Evolutionary conservation across 2,797 vertebrate species (phyloP).

Genomic region (Pseudochaenichthys georgianus): DNA sequence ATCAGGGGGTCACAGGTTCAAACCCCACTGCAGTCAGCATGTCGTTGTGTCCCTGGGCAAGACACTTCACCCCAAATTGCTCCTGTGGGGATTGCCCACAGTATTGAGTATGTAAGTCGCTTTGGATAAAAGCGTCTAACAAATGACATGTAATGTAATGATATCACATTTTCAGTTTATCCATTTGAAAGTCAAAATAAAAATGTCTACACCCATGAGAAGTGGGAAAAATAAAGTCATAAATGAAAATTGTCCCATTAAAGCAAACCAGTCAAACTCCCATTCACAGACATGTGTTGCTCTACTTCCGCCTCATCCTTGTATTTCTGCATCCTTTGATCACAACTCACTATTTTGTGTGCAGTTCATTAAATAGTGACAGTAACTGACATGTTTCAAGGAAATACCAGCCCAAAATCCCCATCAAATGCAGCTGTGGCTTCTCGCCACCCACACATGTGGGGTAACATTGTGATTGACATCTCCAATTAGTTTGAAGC

Average conservation of each 20-base stretch:
- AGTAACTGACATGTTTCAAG: too few species aligned
- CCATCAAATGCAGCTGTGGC: not conserved
- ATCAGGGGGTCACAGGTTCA: too few species aligned
- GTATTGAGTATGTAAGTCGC: too few species aligned
- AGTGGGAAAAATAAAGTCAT: not conserved
- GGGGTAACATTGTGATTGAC: constrained; percentile 21
- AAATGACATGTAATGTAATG: too few species aligned
- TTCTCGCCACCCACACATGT: constrained; percentile 2
- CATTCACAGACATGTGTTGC: not conserved
- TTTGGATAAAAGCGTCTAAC: too few species aligned
- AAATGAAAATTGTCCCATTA: constrained; percentile 1
- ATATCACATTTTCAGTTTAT: constrained; percentile 7
- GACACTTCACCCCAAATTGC: too few species aligned
- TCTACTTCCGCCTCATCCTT: not conserved
- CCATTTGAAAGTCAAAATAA: not conserved
- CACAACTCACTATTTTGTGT: not conserved
- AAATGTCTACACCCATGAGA: not conserved
- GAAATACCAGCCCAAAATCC: too few species aligned
- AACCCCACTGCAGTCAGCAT: too few species aligned
- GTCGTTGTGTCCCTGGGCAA: too few species aligned
- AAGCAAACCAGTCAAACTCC: not conserved
- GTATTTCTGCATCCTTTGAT: constrained; percentile 1
- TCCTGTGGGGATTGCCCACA: too few species aligned
- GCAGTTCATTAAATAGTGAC: not conserved
- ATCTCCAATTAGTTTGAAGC: constrained; percentile 7